Base-by-base conservation (phyloP, 2,113 vertebrate genomes). In the Eulacestoma nigropectus region DNA sequence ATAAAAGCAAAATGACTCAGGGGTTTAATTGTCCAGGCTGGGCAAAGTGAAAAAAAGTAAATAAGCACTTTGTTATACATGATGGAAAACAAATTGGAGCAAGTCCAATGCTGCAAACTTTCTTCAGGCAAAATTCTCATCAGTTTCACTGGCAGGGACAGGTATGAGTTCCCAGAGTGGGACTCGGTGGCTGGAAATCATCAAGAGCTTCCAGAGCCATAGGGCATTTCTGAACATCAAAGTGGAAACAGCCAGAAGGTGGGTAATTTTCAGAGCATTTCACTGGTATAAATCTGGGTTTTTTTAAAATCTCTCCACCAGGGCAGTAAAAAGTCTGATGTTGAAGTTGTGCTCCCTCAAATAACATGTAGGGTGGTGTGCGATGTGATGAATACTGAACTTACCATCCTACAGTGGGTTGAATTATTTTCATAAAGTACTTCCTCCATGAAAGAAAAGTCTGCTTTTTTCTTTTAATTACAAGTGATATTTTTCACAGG, bases 1-100 rank as follows among this genome's bases (percentile, higher is more conserved):
- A 96, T 85, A 96, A 94, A 96, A 96, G 52, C 78, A 94, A 83
- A 94, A 96, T 94, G 67, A 93, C 95, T 95, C 84, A 90, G 59
- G 75, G 91, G 87, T 90, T 97, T 95, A 96, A 96, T 96, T 95
- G 91, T 80, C 82, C 90, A 80, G 84, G 59, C 72, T 86, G 50
- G 59, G 84, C 13, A 91, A 93, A 93, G 72, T 25, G 35, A 15
- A 70, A 91, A 90, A 95, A 95, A 87, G 84, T 86, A 91, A 84
- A 83, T 96, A 94, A 94, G 78, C 47, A 85, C 46, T 95, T 86
- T 94, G 87, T 94, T 93, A 93, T 76, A 91, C 50, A 88, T 77
- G 92, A 90, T 84, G 82, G 90, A 96, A 95, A 96, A 7, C 50
- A 91, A 93, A 96, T 41, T 91, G 82, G 67, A 93, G 55, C 6